These are phyloP conservation scores for Microcebus ravelobensis DNA, from an alignment of 2,113 vertebrate species.

Conservation along the genomic window DNA sequence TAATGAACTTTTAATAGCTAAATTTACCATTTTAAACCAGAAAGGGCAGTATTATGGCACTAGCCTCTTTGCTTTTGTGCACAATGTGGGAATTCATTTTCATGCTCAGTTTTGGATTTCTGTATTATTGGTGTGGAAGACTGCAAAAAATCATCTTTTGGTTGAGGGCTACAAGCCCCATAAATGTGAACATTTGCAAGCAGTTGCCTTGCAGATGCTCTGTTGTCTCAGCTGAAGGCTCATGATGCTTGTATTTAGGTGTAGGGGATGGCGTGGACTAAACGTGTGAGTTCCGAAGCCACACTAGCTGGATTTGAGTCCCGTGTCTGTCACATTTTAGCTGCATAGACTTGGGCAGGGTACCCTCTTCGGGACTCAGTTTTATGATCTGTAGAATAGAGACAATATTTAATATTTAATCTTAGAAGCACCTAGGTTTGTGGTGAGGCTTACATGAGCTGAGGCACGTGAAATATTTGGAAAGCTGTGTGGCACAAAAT, in stretches of 20 bases:
- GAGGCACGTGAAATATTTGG: background rate
- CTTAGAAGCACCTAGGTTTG: background rate
- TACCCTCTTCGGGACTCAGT: background rate
- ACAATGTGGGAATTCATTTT: background rate
- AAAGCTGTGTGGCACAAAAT: background rate
- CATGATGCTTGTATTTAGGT: background rate
- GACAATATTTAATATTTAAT: background rate
- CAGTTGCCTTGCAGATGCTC: background rate
- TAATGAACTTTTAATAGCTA: conserved; percentile 21
- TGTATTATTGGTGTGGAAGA: background rate
- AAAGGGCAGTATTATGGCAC: background rate
- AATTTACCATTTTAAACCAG: background rate
- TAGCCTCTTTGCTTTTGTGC: background rate
- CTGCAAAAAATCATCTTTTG: background rate
- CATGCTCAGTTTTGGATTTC: background rate
- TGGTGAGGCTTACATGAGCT: background rate
- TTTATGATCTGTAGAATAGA: background rate
- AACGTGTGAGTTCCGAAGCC: background rate
- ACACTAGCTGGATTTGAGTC: background rate
- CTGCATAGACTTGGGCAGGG: background rate
- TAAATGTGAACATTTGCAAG: background rate
- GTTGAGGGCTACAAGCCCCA: background rate
- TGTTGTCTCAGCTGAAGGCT: background rate
- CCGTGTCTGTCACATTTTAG: background rate
- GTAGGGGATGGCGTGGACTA: background rate